Evolutionary conservation across 2,797 vertebrate species (phyloP), one percentile per base, ranked within the genome.

Genomic region (Sebastes variabilis): DNA sequence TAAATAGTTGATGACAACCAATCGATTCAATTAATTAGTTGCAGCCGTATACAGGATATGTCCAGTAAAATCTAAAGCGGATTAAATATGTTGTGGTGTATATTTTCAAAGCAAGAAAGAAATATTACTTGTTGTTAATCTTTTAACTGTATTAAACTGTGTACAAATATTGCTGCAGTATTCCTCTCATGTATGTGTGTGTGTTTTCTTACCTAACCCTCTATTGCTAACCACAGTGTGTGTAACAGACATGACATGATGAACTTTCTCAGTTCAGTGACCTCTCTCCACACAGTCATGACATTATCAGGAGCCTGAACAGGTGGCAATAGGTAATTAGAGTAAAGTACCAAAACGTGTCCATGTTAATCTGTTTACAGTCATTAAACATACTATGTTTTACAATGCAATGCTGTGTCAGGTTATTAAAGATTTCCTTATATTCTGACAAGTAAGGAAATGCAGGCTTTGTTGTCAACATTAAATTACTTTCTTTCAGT

Each of bases 391-490:
- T 34, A 72, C 72, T 24, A 1, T 49, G 60, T 66, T 84, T 75
- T 27, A 70, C 36, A 82, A 30, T 8, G 30, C 54, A 60, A 27
- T n/a, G 22, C 75, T 76, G 69, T 74, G 62, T 42, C 38, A 78
- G 56, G 67, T 27, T 55, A 75, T 42, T 56, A 18, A 70, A 77
- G 7, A 75, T 22, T 36, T 75, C 46, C 54, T 54, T 34, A 66
- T 3, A 61, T 27, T 69, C 46, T 77, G 62, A 80, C 52, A 79
- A 87, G 59, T 68, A 25, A 62, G n/a, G 22, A 81, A 82, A 87
- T 0, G 24, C 66, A 61, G 32, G 65, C 55, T 83, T 79, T 82
- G 72, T 56, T 84, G 61, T 30, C 22, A 77, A 59, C 79, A 76
- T 69, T 68, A 2, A 82, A 83, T 70, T 66, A 55, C 27, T 54